Evolutionary conservation across 2,113 vertebrate species (phyloP).

Genomic region (Heloderma charlesbogerti): DNA sequence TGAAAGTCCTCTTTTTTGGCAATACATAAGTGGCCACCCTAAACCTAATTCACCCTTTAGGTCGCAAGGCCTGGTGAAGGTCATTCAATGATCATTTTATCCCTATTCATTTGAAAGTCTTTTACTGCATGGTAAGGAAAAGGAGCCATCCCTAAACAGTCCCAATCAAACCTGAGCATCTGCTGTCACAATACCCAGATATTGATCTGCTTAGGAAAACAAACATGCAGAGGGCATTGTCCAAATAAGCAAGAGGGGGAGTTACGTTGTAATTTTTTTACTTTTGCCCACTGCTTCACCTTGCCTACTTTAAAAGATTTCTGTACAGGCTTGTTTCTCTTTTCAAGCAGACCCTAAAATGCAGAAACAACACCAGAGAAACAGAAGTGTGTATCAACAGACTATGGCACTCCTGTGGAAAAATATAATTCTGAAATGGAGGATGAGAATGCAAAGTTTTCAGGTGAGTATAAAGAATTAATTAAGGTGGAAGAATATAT

Average conservation of each 20-base stretch:
- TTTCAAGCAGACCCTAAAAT: slow-evolving; percentile 57
- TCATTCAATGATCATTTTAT: no score
- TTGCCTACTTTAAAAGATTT: neutral
- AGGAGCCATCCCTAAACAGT: no score
- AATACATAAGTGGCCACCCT: no score
- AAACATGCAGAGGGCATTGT: neutral
- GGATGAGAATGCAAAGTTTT: slow-evolving; percentile 85
- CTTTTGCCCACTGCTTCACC: neutral
- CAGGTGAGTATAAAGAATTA: slow-evolving; percentile 74
- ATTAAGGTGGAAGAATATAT: neutral
- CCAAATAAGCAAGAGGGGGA: neutral
- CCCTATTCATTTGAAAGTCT: no score
- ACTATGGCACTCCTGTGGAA: slow-evolving; percentile 86
- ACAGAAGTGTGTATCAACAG: slow-evolving; percentile 82
- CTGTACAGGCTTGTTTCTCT: neutral
- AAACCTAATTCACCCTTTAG: no score
- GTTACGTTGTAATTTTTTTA: neutral
- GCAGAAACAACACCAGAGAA: slow-evolving; percentile 58
- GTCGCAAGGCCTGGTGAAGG: no score
- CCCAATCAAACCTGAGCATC: no score
- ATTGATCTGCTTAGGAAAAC: neutral
- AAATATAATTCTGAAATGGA: slow-evolving; percentile 90
- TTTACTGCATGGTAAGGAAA: no score
- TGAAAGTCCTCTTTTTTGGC: no score
- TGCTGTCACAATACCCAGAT: neutral